Evolutionary conservation across 2,888 invertebrate species (phyloP).

Genomic region (Eupithecia inturbata): DNA sequence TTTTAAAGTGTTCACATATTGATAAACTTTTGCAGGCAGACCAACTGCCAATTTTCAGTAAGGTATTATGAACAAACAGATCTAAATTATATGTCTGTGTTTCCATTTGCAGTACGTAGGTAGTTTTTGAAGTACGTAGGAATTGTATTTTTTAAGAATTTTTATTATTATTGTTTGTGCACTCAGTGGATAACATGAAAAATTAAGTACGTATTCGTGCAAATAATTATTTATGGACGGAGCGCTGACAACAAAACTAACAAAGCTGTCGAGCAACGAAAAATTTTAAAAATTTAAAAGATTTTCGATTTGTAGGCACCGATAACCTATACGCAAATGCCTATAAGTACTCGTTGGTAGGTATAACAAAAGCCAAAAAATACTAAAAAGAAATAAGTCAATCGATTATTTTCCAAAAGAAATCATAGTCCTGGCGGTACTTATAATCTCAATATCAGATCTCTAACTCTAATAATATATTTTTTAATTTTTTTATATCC

Average conservation of each 20-base stretch:
- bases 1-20: not conserved
- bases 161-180: conserved; percentile 22
- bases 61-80: not conserved
- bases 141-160: not conserved
- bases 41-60: not conserved
- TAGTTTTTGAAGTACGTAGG: not conserved
- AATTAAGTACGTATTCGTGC: conserved; percentile 80
- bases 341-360: not conserved
- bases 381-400: not conserved
- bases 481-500: conserved; percentile 35
- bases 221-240: conserved; percentile 70
- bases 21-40: not conserved
- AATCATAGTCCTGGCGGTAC: conserved; percentile 56
- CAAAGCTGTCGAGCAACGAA: conserved; percentile 23
- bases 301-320: not conserved
- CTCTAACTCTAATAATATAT: conserved; percentile 64
- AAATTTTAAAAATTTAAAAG: conserved; percentile 4
- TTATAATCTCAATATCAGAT: conserved; percentile 82
- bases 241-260: conserved; percentile 67
- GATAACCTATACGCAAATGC: not conserved
- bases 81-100: not conserved
- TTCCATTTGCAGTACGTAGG: not conserved
- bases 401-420: conserved; percentile 20
- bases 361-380: not conserved
- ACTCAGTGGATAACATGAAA: conserved; percentile 52